These are phyloP conservation scores for Luffia ferchaultella DNA, from an alignment of 2,888 invertebrate genomes.

Conservation along the genomic window DNA sequence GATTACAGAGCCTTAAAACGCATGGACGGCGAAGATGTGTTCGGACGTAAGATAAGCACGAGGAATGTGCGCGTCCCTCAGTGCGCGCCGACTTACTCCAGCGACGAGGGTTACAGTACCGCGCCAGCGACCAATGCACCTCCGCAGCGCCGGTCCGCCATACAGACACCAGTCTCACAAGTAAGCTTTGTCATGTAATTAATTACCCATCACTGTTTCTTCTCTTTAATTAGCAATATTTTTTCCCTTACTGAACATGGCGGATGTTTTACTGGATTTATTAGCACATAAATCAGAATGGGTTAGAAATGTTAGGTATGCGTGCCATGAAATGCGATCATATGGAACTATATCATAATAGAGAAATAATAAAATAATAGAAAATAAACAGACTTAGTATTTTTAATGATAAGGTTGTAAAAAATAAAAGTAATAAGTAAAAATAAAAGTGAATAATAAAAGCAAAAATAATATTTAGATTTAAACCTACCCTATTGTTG, in stretches of 20 bases:
- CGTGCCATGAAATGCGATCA: no score
- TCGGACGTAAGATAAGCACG: slow-evolving; percentile 73
- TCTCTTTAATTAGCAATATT: slow-evolving; percentile 1
- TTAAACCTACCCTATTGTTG: no score
- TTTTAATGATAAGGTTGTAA: no score
- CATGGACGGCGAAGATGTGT: slow-evolving; percentile 86
- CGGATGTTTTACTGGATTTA: no score
- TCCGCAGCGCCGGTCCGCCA: slow-evolving; percentile 6
- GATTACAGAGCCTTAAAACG: slow-evolving; percentile 81
- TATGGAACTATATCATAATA: no score
- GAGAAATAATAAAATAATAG: no score
- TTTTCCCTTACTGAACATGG: slow-evolving; percentile 16
- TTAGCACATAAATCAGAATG: no score
- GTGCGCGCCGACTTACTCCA: slow-evolving; percentile 48
- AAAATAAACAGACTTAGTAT: no score
- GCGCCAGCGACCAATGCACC: slow-evolving; percentile 22
- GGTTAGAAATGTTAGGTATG: no score
- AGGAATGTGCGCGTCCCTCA: slow-evolving; percentile 33
- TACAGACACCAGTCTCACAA: not conserved
- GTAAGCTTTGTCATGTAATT: not conserved
- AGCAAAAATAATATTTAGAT: no score
- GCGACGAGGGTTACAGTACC: slow-evolving; percentile 59
- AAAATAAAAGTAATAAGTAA: no score
- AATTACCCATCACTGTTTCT: slow-evolving; percentile 15
- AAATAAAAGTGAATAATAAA: no score